Conservation (phyloP, 1,140 invertebrate species). For the Ditylenchus dipsaci region DNA sequence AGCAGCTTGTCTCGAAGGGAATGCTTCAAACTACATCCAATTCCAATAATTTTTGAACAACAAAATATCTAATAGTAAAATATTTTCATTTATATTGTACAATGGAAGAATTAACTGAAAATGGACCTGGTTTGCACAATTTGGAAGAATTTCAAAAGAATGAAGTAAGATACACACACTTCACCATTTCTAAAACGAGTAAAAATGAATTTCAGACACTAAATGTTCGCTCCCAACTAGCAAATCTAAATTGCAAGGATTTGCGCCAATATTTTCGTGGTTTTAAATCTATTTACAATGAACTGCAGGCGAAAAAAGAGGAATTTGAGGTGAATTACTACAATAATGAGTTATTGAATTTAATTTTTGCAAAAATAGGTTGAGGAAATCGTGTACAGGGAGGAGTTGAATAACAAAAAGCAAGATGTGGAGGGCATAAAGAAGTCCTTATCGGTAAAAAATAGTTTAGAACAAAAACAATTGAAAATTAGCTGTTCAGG, state of each 20-base stretch:
- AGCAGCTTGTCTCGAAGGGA: too few species aligned
- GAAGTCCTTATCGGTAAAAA: not conserved
- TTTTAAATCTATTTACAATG: conserved; percentile 15
- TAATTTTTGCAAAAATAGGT: conserved; percentile 11
- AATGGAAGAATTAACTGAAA: not conserved
- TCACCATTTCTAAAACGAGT: not conserved
- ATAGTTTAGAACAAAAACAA: not conserved
- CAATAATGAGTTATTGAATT: not conserved
- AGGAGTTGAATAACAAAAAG: conserved; percentile 6
- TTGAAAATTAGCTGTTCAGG: not conserved
- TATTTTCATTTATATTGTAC: not conserved
- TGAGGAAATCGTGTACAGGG: conserved; percentile 10
- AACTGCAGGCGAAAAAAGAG: conserved; percentile 16
- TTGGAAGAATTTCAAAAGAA: not conserved
- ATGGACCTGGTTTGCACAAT: not conserved
- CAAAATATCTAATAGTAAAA: too few species aligned
- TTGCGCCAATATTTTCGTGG: conserved; percentile 23
- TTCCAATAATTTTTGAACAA: too few species aligned
- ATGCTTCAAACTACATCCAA: too few species aligned
- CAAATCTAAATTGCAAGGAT: conserved; percentile 25
- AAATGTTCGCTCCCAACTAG: conserved; percentile 9
- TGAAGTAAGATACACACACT: not conserved
- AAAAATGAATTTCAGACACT: conserved; percentile 14
- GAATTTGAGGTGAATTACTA: conserved; percentile 15
- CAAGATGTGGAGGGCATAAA: not conserved